Base-by-base conservation (phyloP, 2,888 invertebrate genomes). In the Drosophila incognita region DNA sequence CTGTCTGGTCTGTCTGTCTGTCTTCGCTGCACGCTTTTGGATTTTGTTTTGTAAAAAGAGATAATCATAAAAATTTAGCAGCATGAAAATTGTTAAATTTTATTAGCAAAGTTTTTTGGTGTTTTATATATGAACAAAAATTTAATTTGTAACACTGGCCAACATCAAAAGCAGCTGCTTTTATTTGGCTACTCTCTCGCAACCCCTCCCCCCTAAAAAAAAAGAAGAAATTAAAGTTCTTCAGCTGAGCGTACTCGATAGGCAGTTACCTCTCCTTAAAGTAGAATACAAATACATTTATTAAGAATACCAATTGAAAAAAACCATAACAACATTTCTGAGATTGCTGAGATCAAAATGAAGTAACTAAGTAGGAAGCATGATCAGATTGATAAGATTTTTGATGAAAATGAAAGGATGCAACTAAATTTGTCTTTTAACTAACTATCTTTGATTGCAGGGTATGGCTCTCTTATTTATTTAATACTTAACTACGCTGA, bases 91-190 rank as follows among this genome's bases (percentile, higher is more conserved):
- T 87, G 87, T 85, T 87, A 85, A 85, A 87, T 85, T 85, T 85
- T 85, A 85, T 85, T 85, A 76, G 68, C 58, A 85, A 84, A 82
- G 69, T 87, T 85, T 83, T 46, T 66, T 63, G 38, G 31, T 49
- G 52, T 79, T 65, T 69, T 65, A 46, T 62, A 61, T 66, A 57
- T 67, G 64, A 21, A 38, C 38, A 66, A 72, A 81, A 83, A 84
- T 79, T 76, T 87, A 81, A 84, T 77, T 82, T 81, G 79, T 81
- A 70, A 74, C 75, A 72, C 74, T 76, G 76, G 79, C 67, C 79
- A 86, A 88, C 87, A 88, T 88, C 89, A 87, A 88, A 88, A 88
- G 89, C 89, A 87, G 84, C 89, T 88, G 87, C 72, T 79, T 81
- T 79, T 65, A 53, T 40, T 31, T 48, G 46, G 53, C 67, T 21